Base-by-base conservation (phyloP, 2,797 vertebrate genomes). In the Amniataba percoides region DNA sequence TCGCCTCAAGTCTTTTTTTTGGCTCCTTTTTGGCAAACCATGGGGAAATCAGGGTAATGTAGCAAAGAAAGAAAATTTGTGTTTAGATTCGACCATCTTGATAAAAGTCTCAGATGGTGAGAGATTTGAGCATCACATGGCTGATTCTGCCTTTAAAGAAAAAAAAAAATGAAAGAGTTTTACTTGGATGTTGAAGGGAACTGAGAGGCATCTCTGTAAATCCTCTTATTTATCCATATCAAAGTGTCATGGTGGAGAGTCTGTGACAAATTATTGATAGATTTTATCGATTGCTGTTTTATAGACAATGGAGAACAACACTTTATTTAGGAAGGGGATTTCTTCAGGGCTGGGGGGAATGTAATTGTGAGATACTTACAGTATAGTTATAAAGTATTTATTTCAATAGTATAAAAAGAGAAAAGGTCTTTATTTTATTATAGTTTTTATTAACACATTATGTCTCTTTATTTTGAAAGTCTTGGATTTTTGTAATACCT, bases 351-450 rank as follows among this genome's bases (percentile, higher is more conserved):
- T 9, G 42, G 57, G 77, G 77, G 71, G 57, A 75, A 85, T 86
- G 86, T 84, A 86, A 79, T 59, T 66, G 82, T 86, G 75, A 83
- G 40, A 87, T 84, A 80, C 40, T 52, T 57, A 86, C 36, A 87
- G 59, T 77, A 80, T 66, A 87, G 79, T 70, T 69, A 81, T 76
- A 86, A 86, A 83, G 65, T 88, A 89, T 93, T 94, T 93, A 94
- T 92, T 93, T 91, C 73, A 89, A 86, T 84, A 87, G 55, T 87
- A 90, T 92, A 84, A 77, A 79, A 78, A 87, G 77, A 89, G 60
- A 81, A 88, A 88, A 89, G 89, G 83, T 93, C 91, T 95, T 92
- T 95, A 95, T 93, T 94, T 93, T 93, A 90, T 73, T 91, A 92
- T 90, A 82, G 80, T 90, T 93, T 93, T 92, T 89, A 85, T 91